Evolutionary conservation across 1,140 invertebrate genomes (phyloP).

Genomic region (Idris sp.): DNA sequence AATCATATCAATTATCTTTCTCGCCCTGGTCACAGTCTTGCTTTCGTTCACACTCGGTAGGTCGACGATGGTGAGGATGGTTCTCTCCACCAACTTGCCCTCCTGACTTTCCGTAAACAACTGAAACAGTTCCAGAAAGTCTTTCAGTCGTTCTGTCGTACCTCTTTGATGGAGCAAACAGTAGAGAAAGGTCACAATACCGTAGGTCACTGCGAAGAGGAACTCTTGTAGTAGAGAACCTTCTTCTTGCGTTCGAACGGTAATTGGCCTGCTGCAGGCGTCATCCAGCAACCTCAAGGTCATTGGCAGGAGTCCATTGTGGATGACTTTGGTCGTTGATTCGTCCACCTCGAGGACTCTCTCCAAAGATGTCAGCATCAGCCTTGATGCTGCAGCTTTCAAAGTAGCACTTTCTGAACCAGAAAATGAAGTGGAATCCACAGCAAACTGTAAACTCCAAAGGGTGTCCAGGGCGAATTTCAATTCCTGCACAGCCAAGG

Average conservation of each 20-base stretch:
- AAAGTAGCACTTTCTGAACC: constrained; percentile 73
- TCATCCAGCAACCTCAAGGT: constrained; percentile 81
- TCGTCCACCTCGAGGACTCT: constrained; percentile 80
- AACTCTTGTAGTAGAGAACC: constrained; percentile 80
- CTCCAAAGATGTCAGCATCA: constrained; percentile 81
- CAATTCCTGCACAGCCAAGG: constrained; percentile 80
- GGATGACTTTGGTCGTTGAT: constrained; percentile 80
- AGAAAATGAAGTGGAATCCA: constrained; percentile 66
- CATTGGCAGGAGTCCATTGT: constrained; percentile 82
- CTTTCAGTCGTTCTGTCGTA: constrained; percentile 78
- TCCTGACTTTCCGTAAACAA: constrained; percentile 81
- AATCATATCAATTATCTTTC: constrained; percentile 80
- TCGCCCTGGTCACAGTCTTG: constrained; percentile 75
- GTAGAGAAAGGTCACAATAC: constrained; percentile 81
- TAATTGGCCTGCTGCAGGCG: constrained; percentile 70
- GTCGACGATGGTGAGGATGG: constrained; percentile 79
- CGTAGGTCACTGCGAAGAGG: constrained; percentile 81
- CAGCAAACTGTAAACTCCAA: constrained; percentile 81
- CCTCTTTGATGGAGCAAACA: constrained; percentile 80
- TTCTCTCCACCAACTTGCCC: constrained; percentile 80
- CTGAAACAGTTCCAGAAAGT: constrained; percentile 82
- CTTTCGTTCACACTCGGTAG: constrained; percentile 75
- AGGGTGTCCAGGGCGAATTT: constrained; percentile 82
- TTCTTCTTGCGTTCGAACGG: constrained; percentile 64
- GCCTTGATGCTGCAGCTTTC: constrained; percentile 80